phyloP scores from a whole-genome alignment of 2,888 invertebrate genomes.

The Netelia virgata region DNA sequence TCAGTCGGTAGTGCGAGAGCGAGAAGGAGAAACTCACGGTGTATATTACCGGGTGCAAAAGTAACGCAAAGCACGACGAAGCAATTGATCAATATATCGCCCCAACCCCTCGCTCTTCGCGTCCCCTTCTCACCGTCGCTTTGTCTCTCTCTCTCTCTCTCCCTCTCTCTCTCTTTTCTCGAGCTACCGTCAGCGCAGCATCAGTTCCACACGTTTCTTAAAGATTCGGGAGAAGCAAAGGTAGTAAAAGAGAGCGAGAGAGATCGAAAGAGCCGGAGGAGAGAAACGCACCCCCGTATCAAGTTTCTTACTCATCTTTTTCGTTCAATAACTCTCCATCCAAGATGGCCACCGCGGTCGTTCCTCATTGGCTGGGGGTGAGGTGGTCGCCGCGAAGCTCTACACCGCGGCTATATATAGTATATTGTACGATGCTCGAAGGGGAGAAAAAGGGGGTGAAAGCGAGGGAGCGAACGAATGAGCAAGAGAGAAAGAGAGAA shows the following conservation, averaged over 20 bases:
- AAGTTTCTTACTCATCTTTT: conserved; percentile 86
- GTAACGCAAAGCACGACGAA: conserved; percentile 84
- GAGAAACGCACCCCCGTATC: conserved; percentile 84
- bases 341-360: conserved; percentile 85
- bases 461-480: conserved; percentile 32
- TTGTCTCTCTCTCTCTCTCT: conserved; percentile 77
- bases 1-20: background rate
- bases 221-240: background rate
- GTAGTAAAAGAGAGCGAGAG: conserved; percentile 67
- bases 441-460: conserved; percentile 46
- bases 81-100: conserved; percentile 85
- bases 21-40: conserved; percentile 1
- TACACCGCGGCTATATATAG: conserved; percentile 57
- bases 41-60: conserved; percentile 77
- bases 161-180: conserved; percentile 83
- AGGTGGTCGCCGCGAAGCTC: conserved; percentile 82
- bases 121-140: conserved; percentile 63
- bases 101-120: conserved; percentile 77
- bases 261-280: conserved; percentile 60
- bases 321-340: conserved; percentile 86
- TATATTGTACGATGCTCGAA: conserved; percentile 57
- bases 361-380: conserved; percentile 85
- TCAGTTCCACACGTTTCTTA: conserved; percentile 77
- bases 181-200: conserved; percentile 77
- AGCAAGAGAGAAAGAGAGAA: conserved; percentile 45